A percentile compares a stretch with the other conserved stretches of the same genome.
These are phyloP conservation scores for Acropternis orthonyx DNA, from an alignment of 2,797 vertebrate genomes.

Conservation along the genomic window DNA sequence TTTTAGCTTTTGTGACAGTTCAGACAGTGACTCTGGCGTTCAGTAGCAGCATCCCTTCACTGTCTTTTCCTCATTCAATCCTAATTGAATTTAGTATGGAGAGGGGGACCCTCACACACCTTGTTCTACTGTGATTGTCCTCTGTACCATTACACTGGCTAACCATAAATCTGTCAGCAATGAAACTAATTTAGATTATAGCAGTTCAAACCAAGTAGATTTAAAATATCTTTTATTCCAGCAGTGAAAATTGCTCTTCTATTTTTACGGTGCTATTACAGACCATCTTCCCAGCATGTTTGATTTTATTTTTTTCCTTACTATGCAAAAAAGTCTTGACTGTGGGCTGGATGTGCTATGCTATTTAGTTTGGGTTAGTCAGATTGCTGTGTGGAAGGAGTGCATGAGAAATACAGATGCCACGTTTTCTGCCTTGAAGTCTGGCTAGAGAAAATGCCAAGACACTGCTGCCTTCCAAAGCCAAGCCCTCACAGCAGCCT, in stretches of 20 bases:
- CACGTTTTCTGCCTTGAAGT: background rate
- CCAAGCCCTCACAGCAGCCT: background rate
- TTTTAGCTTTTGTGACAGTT: background rate
- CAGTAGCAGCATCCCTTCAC: background rate
- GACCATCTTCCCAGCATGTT: slow-evolving; percentile 12
- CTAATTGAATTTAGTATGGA: background rate
- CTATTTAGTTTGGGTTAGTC: background rate
- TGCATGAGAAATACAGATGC: background rate
- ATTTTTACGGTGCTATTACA: slow-evolving; percentile 1
- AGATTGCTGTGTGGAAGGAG: background rate
- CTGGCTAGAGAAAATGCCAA: background rate
- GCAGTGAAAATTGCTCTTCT: background rate
- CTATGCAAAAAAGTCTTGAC: background rate
- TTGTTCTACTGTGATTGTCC: background rate
- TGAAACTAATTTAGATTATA: background rate
- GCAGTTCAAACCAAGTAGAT: background rate
- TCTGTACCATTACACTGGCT: background rate
- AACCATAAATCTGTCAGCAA: background rate
- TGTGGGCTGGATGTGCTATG: background rate
- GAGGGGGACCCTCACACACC: rapidly evolving
- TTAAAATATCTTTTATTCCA: slow-evolving; percentile 22
- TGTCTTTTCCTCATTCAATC: background rate
- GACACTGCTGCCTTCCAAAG: background rate
- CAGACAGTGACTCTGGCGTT: background rate
- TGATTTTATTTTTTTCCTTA: background rate